Evolutionary conservation across 2,797 vertebrate genomes (phyloP), one percentile per base, ranked within the genome.

Genomic region (Microchirus variegatus): DNA sequence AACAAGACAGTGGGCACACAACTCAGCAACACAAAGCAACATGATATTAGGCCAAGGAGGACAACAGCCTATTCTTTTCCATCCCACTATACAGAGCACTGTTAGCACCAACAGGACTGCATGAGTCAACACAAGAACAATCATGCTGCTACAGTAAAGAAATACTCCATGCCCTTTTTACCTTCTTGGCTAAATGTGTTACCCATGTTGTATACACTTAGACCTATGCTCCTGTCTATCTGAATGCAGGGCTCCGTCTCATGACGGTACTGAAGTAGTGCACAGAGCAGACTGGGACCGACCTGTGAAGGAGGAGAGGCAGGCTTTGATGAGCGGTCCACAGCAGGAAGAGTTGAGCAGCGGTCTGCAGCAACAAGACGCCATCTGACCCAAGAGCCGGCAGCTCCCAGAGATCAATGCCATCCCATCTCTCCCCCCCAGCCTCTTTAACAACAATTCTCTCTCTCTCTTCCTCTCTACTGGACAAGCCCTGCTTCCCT

Each of bases 241-340:
- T 86, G 83, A 79, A 42, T 10, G 73, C 38, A 69, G 83, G 65
- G 15, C 78, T 56, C 82, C 67, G 63, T 84, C 69, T 90, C 90
- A 90, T 89, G 87, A 69, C 80, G 69, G 86, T 31, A 66, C 78
- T 60, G 81, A 51, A 72, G 68, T 50, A 75, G 72, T 75, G 64
- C 67, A 70, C 71, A 82, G 70, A 70, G 64, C 56, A 54, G 81
- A 70, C 67, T 64, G 79, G 87, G 84, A 94, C 93, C 86, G 88
- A 94, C 93, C 93, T 94, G 93, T 92, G 89, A 93, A 88, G 77
- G 85, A 92, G 88, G 86, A 93, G 87, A 93, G 90, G 91, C 92
- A 94, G 67, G 86, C 81, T 91, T 91, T 92, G 90, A 93, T 84
- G 80, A 91, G 66, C 38, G 88, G 80, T 81, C 88, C 70, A 78